These are phyloP conservation scores for Myotis yumanensis DNA, from an alignment of 2,113 vertebrate genomes.

Conservation along the genomic window DNA sequence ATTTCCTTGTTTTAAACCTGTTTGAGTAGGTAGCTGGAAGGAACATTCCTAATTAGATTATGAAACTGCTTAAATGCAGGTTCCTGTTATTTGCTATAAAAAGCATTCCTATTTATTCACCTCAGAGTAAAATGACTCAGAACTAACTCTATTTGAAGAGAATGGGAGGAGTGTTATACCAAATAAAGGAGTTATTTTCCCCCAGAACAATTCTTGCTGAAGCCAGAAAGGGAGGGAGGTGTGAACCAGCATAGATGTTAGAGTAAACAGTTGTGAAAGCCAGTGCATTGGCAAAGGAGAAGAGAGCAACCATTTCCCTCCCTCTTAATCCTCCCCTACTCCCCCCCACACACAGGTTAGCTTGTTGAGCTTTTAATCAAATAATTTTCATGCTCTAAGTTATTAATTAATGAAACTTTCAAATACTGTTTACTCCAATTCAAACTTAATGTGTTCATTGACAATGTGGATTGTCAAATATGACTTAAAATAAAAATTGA, in stretches of 20 bases:
- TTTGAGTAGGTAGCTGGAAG: constrained; percentile 41
- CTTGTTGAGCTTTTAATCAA: background rate
- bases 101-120: constrained; percentile 35
- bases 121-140: constrained; percentile 61
- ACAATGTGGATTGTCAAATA: background rate
- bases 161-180: background rate
- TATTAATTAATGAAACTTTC: background rate
- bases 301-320: background rate
- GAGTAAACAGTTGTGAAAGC: background rate
- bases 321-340: too few relatives aligned
- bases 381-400: background rate
- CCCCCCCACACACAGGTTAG: background rate
- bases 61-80: background rate
- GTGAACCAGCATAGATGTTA: background rate
- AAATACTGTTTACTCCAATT: background rate
- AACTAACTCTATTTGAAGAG: constrained; percentile 25
- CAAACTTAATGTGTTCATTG: background rate
- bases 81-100: constrained; percentile 45
- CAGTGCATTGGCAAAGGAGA: background rate
- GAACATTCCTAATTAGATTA: constrained; percentile 38
- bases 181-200: background rate
- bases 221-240: background rate
- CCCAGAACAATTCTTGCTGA: background rate
- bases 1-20: constrained; percentile 34
- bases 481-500: background rate